These are phyloP conservation scores for Phataginus tetradactyla DNA, from an alignment of 2,797 vertebrate species.

Conservation along the genomic window DNA sequence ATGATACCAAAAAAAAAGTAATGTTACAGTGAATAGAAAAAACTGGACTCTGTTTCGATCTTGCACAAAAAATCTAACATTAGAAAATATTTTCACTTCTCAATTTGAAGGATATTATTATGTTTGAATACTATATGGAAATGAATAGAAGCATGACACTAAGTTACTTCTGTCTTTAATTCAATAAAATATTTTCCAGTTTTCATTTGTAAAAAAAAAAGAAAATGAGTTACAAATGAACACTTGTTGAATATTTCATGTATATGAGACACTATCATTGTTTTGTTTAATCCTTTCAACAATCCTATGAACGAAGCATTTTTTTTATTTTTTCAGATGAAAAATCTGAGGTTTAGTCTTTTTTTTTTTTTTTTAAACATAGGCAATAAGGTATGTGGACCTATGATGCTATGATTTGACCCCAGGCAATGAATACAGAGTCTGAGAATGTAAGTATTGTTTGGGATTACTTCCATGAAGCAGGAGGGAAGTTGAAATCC, in stretches of 20 bases:
- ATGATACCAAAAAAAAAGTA: neutral
- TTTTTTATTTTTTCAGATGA: constrained; percentile 7
- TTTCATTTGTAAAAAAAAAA: neutral
- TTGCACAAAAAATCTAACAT: neutral
- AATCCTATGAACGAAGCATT: neutral
- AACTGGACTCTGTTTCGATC: neutral
- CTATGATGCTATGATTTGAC: neutral
- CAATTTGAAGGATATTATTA: neutral
- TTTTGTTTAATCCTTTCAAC: neutral
- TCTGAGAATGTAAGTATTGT: neutral
- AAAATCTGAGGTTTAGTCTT: neutral
- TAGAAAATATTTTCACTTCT: neutral
- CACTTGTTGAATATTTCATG: neutral
- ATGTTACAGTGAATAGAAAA: neutral
- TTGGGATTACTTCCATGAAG: neutral
- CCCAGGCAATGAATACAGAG: neutral
- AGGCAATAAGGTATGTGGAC: neutral
- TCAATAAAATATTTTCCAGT: neutral
- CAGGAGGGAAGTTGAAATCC: neutral
- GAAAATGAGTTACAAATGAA: neutral
- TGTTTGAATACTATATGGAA: neutral
- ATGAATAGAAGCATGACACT: neutral
- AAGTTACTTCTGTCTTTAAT: neutral
- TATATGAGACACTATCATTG: neutral
- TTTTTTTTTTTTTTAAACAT: neutral